These are phyloP conservation scores for Drosophila colorata DNA, from an alignment of 2,888 invertebrate species.

Conservation along the genomic window DNA sequence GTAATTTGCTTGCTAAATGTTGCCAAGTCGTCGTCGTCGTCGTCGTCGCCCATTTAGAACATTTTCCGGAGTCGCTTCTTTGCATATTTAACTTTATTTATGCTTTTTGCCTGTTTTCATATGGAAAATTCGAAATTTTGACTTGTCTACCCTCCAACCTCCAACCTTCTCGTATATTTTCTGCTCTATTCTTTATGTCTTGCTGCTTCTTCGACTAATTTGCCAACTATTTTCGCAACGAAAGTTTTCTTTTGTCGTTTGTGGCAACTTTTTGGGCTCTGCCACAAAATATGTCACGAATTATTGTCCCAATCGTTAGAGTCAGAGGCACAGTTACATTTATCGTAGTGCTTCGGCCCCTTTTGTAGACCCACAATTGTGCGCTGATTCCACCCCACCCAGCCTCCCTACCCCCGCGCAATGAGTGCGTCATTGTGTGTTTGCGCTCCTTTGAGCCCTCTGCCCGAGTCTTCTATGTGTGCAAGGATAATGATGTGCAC, in stretches of 20 bases:
- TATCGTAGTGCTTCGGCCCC: constrained; percentile 5
- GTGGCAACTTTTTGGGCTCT: constrained; percentile 55
- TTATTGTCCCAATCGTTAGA: constrained; percentile 57
- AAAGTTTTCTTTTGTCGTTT: constrained; percentile 52
- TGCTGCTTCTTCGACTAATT: constrained; percentile 52
- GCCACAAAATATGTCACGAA: constrained; percentile 62
- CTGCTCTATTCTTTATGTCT: neutral
- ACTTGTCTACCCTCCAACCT: constrained; percentile 12
- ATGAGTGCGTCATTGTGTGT: constrained; percentile 33
- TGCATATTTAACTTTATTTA: constrained; percentile 79
- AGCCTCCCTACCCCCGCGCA: constrained; percentile 1
- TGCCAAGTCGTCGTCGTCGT: constrained; percentile 73
- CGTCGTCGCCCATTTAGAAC: constrained; percentile 65
- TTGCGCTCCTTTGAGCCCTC: constrained; percentile 13
- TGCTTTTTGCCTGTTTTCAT: constrained; percentile 72
- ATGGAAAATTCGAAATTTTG: constrained; percentile 76
- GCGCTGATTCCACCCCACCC: neutral
- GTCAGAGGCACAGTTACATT: neutral
- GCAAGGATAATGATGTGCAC: constrained; percentile 54
- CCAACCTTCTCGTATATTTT: neutral
- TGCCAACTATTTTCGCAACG: constrained; percentile 71
- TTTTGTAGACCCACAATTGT: constrained; percentile 16
- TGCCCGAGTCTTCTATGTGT: constrained; percentile 19
- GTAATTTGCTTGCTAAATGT: constrained; percentile 81
- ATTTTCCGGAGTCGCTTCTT: constrained; percentile 62